Evolutionary conservation across 1,140 invertebrate species (phyloP).

Genomic region (Colletes gigas): DNA sequence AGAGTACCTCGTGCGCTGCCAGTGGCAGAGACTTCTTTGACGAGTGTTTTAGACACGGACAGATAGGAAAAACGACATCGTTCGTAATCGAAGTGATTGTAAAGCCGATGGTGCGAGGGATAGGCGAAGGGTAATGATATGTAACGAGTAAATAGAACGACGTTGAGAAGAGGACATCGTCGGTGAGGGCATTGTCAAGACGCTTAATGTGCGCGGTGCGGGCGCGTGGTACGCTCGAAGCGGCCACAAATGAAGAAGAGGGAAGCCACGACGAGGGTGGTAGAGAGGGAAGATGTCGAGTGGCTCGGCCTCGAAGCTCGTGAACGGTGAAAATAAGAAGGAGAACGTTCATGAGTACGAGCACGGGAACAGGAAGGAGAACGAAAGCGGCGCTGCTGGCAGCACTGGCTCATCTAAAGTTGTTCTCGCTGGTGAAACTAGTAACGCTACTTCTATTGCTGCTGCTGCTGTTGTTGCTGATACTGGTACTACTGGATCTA

Average conservation of each 20-base stretch:
- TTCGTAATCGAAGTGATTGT: background rate
- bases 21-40: slow-evolving; percentile 16
- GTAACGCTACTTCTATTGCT: slow-evolving; percentile 17
- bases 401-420: slow-evolving; percentile 48
- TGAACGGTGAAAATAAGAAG: slow-evolving; percentile 70
- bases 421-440: slow-evolving; percentile 21
- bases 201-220: slow-evolving; percentile 65
- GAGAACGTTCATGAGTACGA: slow-evolving; percentile 40
- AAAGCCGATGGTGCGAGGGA: background rate
- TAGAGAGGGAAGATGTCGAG: slow-evolving; percentile 69
- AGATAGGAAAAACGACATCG: background rate
- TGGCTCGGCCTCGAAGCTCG: slow-evolving; percentile 59
- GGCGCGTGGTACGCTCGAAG: slow-evolving; percentile 68
- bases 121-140: slow-evolving; percentile 20
- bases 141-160: slow-evolving; percentile 13
- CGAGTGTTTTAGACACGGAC: background rate
- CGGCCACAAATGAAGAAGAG: slow-evolving; percentile 62
- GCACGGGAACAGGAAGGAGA: slow-evolving; percentile 55
- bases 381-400: slow-evolving; percentile 44
- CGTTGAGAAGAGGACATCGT: slow-evolving; percentile 18
- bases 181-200: slow-evolving; percentile 42
- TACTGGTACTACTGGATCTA: slow-evolving; percentile 30
- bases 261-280: slow-evolving; percentile 47
- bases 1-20: slow-evolving; percentile 43
- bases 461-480: slow-evolving; percentile 11